Base-by-base conservation (phyloP, 2,113 vertebrate species). In the Physeter macrocephalus region DNA sequence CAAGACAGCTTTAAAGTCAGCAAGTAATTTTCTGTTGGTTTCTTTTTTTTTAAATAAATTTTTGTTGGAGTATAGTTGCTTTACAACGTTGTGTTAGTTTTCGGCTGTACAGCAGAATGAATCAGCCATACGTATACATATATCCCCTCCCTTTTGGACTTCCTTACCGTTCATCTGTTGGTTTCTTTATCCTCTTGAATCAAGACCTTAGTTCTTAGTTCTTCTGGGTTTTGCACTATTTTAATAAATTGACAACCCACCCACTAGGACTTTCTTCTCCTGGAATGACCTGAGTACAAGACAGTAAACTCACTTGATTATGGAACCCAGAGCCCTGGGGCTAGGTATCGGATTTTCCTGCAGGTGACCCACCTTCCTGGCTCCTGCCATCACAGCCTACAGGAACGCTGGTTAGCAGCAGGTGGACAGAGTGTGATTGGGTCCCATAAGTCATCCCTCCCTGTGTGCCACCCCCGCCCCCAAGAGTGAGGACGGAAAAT, bases 391-490 rank as follows among this genome's bases (percentile, higher is more conserved):
- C 49, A 20, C 4, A 29, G 36, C 29, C 34, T 10, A 9, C 5
- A 74, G 78, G 54, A 59, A 84, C 2, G 0, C 23, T 43, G 10
- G 39, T 20, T 27, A 6, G 36, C 23, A 25, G 15, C 29, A 59
- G 43, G 15, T 29, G 9, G 14, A 41, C 3, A 81, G 41, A 46
- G 15, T 57, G 54, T 52, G 20, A 66, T 6, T 14, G 23, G 39
- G 83, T 2, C 41, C 1, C 29, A 13, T n/a, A 43, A 92, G 20
- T 52, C 54, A 72, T 29, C 3, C 17, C 27, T 72, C n/a, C 3
- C 3, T 6, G 21, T 0, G 0, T 4, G 4, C 52, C 29, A 46
- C 36, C 17, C 69, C 29, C 0, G 0, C 11, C 10, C 17, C 4
- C 17, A n/a, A 64, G 39, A 88, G 67, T 57, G n/a, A 78, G 4